Base-by-base conservation (phyloP, 2,888 invertebrate genomes). In the Bellardia pandia region DNA sequence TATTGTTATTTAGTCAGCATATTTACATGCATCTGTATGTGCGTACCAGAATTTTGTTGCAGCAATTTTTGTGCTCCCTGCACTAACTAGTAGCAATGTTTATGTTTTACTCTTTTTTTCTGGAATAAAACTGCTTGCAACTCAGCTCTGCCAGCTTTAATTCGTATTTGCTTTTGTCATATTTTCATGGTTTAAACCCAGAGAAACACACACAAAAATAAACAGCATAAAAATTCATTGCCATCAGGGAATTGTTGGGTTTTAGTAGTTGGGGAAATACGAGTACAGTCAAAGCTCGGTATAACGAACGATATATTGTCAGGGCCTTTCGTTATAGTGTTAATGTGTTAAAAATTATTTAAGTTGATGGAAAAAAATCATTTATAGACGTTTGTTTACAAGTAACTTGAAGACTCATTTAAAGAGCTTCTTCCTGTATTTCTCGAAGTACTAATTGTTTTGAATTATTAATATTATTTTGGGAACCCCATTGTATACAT, bases 91-190 rank as follows among this genome's bases (percentile, higher is more conserved):
- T 37, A 5, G 30, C 33, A 60, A 6, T 33, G 33, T 60, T 33
- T 60, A n/a, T 60, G 23, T n/a, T 37, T 33, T 14, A 11, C 14
- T 30, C 8, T 30, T 58, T 33, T 33, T 60, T 60, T 13, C 45
- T 45, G 45, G 45, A 45, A 45, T 30, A 16, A 7, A 14, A 33
- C 30, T 60, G 60, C 60, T 60, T 60, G 60, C 33, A 60, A 37
- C 60, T 7, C 14, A 60, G 60, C 60, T 7, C 14, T 37, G 13
- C 60, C 33, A 14, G 60, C 13, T 37, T 37, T 60, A 60, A 37
- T 37, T 33, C 37, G 14, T 77, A 42, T 77, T 77, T 66, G 76
- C 66, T 56, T 53, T 77, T 77, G 76, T 66, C 76, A 77, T 77
- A 77, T 77, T 77, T 77, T 77, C 66, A 53, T 77, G 66, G 66